Conservation (phyloP, 2,113 vertebrate genomes). For the Pelobates fuscus region DNA sequence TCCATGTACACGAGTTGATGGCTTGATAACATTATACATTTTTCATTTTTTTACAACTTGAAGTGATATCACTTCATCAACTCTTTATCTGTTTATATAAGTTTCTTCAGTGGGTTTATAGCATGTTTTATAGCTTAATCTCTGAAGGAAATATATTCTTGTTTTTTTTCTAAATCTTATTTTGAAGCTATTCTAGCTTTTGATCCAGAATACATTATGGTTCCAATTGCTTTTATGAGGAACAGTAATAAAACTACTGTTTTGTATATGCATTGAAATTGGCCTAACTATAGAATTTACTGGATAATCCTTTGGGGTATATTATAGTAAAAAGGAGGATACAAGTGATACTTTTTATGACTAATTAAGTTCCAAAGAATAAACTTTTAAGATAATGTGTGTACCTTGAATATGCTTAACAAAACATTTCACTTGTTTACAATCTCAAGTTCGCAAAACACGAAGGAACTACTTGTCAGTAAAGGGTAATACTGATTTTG, state of each 20-base stretch:
- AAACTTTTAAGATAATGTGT: neutral
- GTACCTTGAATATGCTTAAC: too few species aligned
- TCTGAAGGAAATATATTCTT: slow-evolving; percentile 2
- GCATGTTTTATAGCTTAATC: neutral
- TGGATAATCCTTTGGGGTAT: neutral
- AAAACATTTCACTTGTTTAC: too few species aligned
- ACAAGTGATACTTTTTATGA: neutral
- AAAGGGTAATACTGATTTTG: too few species aligned
- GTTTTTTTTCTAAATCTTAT: neutral
- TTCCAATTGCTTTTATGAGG: neutral
- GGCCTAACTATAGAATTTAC: neutral
- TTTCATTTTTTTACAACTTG: too few species aligned
- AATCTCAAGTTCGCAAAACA: too few species aligned
- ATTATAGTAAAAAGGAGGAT: neutral
- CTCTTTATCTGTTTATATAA: neutral
- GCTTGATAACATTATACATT: too few species aligned
- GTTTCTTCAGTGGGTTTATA: neutral
- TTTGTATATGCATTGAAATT: neutral
- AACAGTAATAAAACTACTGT: neutral
- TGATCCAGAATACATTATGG: neutral
- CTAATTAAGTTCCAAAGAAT: neutral
- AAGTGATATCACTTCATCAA: neutral
- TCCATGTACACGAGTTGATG: too few species aligned
- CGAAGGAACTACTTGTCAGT: too few species aligned
- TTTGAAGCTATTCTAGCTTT: neutral